Evolutionary conservation across 2,888 invertebrate genomes (phyloP).

Genomic region (Hydraecia micacea): DNA sequence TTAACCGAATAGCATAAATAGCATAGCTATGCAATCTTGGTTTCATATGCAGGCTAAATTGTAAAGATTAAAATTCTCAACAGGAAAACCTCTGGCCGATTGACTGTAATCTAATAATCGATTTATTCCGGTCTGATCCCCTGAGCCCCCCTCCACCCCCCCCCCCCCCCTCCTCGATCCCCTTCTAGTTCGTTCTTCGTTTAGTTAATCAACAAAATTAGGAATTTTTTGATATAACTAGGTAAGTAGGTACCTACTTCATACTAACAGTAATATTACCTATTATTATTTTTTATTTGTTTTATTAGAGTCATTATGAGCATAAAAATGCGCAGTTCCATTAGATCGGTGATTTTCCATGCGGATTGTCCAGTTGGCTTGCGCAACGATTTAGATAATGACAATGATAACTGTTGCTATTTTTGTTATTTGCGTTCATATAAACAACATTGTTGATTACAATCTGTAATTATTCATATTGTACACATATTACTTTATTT

Average conservation of each 20-base stretch:
- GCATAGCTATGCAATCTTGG: too few species aligned
- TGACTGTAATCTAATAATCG: not conserved
- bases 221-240: not conserved
- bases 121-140: too few species aligned
- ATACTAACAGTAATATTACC: not conserved
- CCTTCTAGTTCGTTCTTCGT: too few species aligned
- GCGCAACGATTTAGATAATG: constrained; percentile 26
- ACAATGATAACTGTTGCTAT: constrained; percentile 15
- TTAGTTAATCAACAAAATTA: not conserved
- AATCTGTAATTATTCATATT: constrained; percentile 32
- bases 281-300: not conserved
- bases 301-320: not conserved
- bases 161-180: too few species aligned
- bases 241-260: not conserved
- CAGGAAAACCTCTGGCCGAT: not conserved
- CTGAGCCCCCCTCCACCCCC: too few species aligned
- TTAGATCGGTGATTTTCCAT: constrained; percentile 42
- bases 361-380: constrained; percentile 1
- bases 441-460: constrained; percentile 21
- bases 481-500: constrained; percentile 1
- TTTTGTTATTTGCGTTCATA: constrained; percentile 30
- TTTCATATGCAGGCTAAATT: too few species aligned
- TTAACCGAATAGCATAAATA: too few species aligned
- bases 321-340: constrained; percentile 31
- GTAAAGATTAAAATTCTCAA: too few species aligned